Evolutionary conservation across 2,888 invertebrate genomes (phyloP), one percentile per base, ranked within the genome.

Genomic region (Scotopteryx bipunctaria): DNA sequence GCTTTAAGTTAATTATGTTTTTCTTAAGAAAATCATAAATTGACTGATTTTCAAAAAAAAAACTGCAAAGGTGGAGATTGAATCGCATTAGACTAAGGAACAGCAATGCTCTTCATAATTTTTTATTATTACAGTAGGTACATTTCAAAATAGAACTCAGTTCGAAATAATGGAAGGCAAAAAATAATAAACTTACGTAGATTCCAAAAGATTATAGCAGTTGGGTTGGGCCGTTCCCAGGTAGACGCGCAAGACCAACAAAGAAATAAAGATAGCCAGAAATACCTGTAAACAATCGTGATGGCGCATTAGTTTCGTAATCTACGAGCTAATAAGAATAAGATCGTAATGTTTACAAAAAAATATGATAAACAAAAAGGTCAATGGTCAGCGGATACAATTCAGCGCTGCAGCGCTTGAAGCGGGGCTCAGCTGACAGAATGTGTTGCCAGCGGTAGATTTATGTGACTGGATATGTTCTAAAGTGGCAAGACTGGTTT

Each of bases 331-430:
- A 35, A 27, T 44, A 48, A 27, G 36, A 45, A 52, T 40, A 48
- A 44, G 21, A 48, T 40, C 62, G 68, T 73, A 74, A 74, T 76
- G 73, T 75, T 74, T 74, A 75, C 74, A 69, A 74, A 78, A 79
- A 75, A 77, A 73, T 71, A 73, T 59, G 67, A 86, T 86, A 86
- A 86, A 87, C 86, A 86, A 85, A 83, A 82, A 85, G 86, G 87
- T 86, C 86, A 86, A 85, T 73, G 86, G 75, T 81, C 84, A 78
- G 69, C 51, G 55, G 51, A 59, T 50, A 66, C 67, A 68, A 71
- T 57, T 69, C 66, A 86, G 85, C 86, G 63, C 78, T 83, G 68
- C 62, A 83, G 80, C 86, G 84, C 83, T 85, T 60, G 73, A 35
- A 76, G 83, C 78, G 81, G 79, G 74, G 76, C 66, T 64, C 69